Conservation (phyloP, 2,113 vertebrate genomes). For the Orycteropus afer region DNA sequence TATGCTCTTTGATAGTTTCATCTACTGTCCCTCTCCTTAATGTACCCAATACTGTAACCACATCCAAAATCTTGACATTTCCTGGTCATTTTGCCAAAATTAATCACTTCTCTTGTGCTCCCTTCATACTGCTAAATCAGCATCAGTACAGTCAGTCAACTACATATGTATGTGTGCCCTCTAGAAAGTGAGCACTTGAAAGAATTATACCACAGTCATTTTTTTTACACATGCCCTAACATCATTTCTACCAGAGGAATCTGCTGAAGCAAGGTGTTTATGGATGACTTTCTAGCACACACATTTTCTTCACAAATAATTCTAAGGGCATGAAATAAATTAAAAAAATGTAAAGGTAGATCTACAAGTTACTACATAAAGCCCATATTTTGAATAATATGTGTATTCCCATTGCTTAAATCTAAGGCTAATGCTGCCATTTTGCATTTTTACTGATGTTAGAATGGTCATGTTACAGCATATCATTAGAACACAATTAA, state of each 20-base stretch:
- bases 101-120: not conserved
- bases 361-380: not conserved
- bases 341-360: not conserved
- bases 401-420: not conserved
- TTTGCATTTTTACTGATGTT: not conserved
- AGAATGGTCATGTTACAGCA: not conserved
- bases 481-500: slow-evolving; percentile 18
- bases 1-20: not conserved
- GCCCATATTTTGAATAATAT: no score
- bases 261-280: slow-evolving; percentile 17
- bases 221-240: not conserved
- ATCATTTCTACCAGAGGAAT: slow-evolving; percentile 30
- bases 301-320: not conserved
- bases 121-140: not conserved
- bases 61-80: slow-evolving; percentile 3
- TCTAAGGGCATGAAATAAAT: not conserved
- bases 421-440: not conserved
- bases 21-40: not conserved
- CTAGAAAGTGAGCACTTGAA: slow-evolving; percentile 30
- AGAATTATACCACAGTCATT: not conserved
- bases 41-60: not conserved
- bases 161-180: not conserved
- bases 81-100: not conserved
- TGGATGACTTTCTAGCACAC: not conserved
- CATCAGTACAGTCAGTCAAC: not conserved